Evolutionary conservation across 2,113 vertebrate genomes (phyloP), one percentile per base, ranked within the genome.

Genomic region (Lipophrys pholis): DNA sequence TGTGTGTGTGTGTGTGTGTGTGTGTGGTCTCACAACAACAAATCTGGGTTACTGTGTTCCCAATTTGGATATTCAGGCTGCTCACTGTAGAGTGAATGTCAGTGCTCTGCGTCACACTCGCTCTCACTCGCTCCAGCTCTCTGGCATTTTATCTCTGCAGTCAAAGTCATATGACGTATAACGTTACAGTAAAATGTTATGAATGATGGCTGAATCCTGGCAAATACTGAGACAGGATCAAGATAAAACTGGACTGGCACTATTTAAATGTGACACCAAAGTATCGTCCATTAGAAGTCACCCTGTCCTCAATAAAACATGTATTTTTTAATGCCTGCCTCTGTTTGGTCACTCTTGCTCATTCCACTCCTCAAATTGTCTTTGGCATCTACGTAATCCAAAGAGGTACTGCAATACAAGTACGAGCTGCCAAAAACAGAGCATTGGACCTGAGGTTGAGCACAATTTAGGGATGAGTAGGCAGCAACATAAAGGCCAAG

Each of bases 51-150:
- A 41, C 49, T 58, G 62, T 75, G 52, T 60, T 74, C 64, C 48
- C 42, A 52, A 63, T 51, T 39, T 76, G 59, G 43, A 55, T 46
- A 57, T 62, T 61, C 50, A 41, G 42, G 21, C 64, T 51, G 49
- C 75, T 70, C 61, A 45, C 62, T 64, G 30, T 69, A 39, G 35
- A 76, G 35, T 78, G 69, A 83, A 72, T 80, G 66, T 73, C 74
- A 69, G 61, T 54, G 21, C 69, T 68, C 53, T 56, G 55, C 56
- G 59, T 57, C 16, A 11, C 16, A 11, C 21, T 2, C 21, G 2
- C 21, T 69, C 55, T 46, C 45, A 10, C 41, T 55, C 55, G 17
- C 60, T 71, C 48, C 65, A 59, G 12, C 11, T 35, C 60, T 71
- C 48, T 69, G 64, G n/a, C 11, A 61, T 70, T 39, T 50, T 35